phyloP scores from a whole-genome alignment of 2,797 vertebrate genomes.

The Urocyon cinereoargenteus region DNA sequence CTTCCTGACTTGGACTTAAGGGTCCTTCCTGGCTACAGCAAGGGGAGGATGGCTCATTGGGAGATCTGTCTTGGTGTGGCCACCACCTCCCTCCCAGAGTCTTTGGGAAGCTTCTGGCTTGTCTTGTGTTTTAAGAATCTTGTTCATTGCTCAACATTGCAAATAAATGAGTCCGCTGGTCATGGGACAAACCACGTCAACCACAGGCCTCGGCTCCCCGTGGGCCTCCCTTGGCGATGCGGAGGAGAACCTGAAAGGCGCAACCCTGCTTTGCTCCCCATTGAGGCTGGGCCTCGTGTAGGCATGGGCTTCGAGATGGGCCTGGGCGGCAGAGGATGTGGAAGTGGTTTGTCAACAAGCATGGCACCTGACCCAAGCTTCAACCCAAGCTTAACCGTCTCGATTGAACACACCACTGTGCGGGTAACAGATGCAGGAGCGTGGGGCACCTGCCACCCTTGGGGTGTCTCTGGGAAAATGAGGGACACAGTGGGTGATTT shows the following conservation, averaged over 20 bases:
- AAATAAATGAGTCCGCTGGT: neutral
- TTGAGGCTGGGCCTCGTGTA: neutral
- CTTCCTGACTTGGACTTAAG: neutral
- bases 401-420: neutral
- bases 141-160: neutral
- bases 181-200: neutral
- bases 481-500: fast-evolving
- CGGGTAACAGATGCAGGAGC: fast-evolving
- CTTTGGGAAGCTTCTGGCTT: neutral
- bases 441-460: neutral
- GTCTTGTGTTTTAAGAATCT: conserved; percentile 43
- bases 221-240: neutral
- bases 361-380: neutral
- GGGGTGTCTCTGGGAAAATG: neutral
- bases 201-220: neutral
- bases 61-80: neutral
- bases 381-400: neutral
- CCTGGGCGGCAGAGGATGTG: neutral
- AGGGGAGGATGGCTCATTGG: neutral
- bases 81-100: neutral
- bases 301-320: neutral
- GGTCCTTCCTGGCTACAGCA: neutral
- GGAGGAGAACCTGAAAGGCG: neutral
- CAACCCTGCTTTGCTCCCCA: neutral
- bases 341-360: neutral